Conservation (phyloP, 2,797 vertebrate genomes). For the Notamacropus eugenii region DNA sequence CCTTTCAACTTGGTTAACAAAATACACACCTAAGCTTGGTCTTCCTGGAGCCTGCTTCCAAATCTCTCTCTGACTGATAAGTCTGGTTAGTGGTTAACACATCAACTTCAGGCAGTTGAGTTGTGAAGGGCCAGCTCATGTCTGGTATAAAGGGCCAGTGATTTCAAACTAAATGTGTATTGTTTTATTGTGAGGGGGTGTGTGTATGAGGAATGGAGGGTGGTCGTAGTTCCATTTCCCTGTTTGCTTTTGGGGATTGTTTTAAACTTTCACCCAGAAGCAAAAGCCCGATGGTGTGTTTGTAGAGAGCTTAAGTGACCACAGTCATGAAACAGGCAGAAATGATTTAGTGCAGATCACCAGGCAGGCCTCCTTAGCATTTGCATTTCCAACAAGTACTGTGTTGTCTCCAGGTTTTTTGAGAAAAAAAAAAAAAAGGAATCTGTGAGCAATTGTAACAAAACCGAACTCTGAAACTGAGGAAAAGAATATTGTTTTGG, state of each 20-base stretch:
- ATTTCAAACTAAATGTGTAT: conserved; percentile 69
- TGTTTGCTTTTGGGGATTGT: conserved; percentile 75
- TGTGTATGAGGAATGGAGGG: conserved; percentile 8
- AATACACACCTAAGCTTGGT: conserved; percentile 50
- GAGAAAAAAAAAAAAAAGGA: background rate
- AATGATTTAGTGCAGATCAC: conserved; percentile 79
- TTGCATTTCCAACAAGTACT: conserved; percentile 75
- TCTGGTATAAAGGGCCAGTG: conserved; percentile 71
- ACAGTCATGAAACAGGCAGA: conserved; percentile 65
- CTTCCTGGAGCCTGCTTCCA: conserved; percentile 30
- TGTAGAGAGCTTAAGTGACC: conserved; percentile 73
- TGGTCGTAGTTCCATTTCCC: conserved; percentile 41
- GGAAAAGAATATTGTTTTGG: conserved; percentile 67
- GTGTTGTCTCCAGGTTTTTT: conserved; percentile 72
- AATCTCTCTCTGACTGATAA: conserved; percentile 56
- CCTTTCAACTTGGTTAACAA: conserved; percentile 54
- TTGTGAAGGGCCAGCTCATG: conserved; percentile 73
- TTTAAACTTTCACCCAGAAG: conserved; percentile 77
- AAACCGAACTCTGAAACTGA: conserved; percentile 64
- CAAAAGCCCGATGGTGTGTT: conserved; percentile 58
- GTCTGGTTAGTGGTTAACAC: conserved; percentile 67
- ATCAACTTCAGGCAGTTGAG: conserved; percentile 57
- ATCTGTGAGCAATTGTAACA: conserved; percentile 70
- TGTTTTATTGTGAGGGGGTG: conserved; percentile 65
- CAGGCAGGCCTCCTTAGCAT: conserved; percentile 56